Base-by-base conservation (phyloP, 30 jellyfish, hydroid and myxozoan genomes). In the Aurelia sp. region DNA sequence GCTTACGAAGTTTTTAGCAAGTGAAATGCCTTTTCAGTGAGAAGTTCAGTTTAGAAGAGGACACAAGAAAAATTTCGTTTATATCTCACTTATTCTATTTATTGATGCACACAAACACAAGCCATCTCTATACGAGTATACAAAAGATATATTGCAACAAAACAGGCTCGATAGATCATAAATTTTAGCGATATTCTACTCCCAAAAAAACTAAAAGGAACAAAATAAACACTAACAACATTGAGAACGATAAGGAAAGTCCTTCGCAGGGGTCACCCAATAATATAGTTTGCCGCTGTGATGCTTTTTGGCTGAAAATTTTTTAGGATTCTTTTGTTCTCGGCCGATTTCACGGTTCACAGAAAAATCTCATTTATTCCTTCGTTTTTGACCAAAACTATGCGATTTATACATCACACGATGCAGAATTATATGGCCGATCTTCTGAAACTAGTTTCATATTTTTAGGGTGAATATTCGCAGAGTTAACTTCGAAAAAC, bases 351-450 rank as follows among this genome's bases (percentile, higher is more conserved):
- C 19, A n/a, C 18, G 21, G 35, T 64, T 64, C 19, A 17, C 52
- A 64, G 74, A 64, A 64, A 64, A 64, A 16, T 64, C 74, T 17
- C 35, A 64, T 21, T 64, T 16, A 21, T 44, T 64, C 74, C 35
- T 17, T 31, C 74, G 55, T 64, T 64, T 21, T 17, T 37, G 44
- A 1, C n/a, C 74, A 13, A 17, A 64, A 21, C 18, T 16, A 64
- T 13, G 41, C 74, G 19, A n/a, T 37, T 21, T 16, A 17, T 64
- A 21, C 41, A 21, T 11, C 74, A 64, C 21, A 17, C 44, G 55
- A 64, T 17, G 74, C 74, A 44, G 41, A 64, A 64, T 64, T 44
- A 21, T 22, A 18, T 21, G 33, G 74, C 74, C 74, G 15, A 64
- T 21, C 41, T 64, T 6, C 15, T 64, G n/a, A 21, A 21, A 44